These are phyloP conservation scores for Mythimna ferrago DNA, from an alignment of 2,888 invertebrate species.

Conservation along the genomic window DNA sequence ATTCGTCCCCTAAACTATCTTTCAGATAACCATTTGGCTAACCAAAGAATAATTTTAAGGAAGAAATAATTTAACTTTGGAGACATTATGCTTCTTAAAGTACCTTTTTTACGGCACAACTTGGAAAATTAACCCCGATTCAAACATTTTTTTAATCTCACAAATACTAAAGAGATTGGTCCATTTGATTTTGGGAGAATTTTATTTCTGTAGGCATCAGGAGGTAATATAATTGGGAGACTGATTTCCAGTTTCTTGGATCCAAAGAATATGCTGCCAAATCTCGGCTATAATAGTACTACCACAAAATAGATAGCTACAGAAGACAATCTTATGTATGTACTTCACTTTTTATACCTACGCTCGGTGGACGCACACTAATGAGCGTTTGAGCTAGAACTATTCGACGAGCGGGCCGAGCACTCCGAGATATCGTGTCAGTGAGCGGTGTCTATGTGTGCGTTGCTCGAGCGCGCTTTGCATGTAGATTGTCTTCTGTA, in stretches of 20 bases:
- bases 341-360: too few relatives aligned
- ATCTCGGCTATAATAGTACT: not conserved
- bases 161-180: constrained; percentile 29
- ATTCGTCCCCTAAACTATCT: constrained; percentile 35
- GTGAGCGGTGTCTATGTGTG: too few relatives aligned
- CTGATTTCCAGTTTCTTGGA: not conserved
- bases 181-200: constrained; percentile 41
- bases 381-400: too few relatives aligned
- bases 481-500: too few relatives aligned
- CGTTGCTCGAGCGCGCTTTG: too few relatives aligned
- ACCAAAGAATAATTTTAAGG: constrained; percentile 38
- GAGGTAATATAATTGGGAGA: constrained; percentile 15
- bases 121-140: constrained; percentile 45
- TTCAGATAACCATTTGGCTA: constrained; percentile 36
- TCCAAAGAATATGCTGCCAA: not conserved
- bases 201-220: constrained; percentile 33
- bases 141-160: constrained; percentile 51
- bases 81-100: constrained; percentile 52
- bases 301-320: too few relatives aligned
- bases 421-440: too few relatives aligned
- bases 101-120: constrained; percentile 57
- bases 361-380: too few relatives aligned
- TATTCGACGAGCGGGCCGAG: too few relatives aligned
- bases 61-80: constrained; percentile 52
- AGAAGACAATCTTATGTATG: too few relatives aligned